A percentile compares a stretch with the other conserved stretches of the same genome.
phyloP scores from a whole-genome alignment of 2,888 invertebrate species.

The Trichogramma dendrolimi region DNA sequence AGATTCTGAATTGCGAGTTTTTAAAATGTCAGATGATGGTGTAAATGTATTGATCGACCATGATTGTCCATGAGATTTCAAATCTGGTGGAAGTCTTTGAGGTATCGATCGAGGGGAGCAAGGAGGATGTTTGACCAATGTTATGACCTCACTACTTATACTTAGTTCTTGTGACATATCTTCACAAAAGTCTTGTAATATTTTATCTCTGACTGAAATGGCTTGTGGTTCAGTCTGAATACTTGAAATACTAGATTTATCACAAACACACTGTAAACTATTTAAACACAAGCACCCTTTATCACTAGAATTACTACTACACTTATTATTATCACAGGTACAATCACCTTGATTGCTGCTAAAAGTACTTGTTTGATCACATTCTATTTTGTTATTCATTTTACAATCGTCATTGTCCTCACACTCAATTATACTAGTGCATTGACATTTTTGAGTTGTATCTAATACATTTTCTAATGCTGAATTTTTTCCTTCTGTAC shows the following conservation, averaged over 20 bases:
- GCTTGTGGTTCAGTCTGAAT: slow-evolving; percentile 36
- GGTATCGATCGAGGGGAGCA: slow-evolving; percentile 49
- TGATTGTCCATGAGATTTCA: slow-evolving; percentile 41
- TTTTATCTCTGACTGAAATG: slow-evolving; percentile 49
- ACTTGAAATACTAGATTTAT: slow-evolving; percentile 28
- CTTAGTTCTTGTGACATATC: slow-evolving; percentile 48
- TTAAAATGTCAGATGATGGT: slow-evolving; percentile 48
- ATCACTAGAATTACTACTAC: slow-evolving; percentile 37
- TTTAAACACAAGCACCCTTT: slow-evolving; percentile 40
- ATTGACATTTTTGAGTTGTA: slow-evolving; percentile 43
- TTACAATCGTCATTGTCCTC: slow-evolving; percentile 41
- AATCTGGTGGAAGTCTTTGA: slow-evolving; percentile 46
- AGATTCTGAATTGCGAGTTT: slow-evolving; percentile 49
- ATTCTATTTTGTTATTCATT: slow-evolving; percentile 36
- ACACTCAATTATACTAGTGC: slow-evolving; percentile 34
- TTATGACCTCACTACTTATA: slow-evolving; percentile 48
- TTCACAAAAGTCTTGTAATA: slow-evolving; percentile 50
- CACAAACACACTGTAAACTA: slow-evolving; percentile 39
- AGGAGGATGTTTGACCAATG: slow-evolving; percentile 48
- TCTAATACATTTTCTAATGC: slow-evolving; percentile 37
- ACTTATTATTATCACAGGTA: slow-evolving; percentile 46
- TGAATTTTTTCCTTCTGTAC: slow-evolving; percentile 40
- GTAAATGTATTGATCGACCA: slow-evolving; percentile 39
- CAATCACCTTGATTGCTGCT: slow-evolving; percentile 44
- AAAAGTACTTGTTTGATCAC: slow-evolving; percentile 41